A percentile compares a stretch with the other conserved stretches of the same genome.
Conservation (phyloP, 2,888 invertebrate species). For the Catocala sponsa region DNA sequence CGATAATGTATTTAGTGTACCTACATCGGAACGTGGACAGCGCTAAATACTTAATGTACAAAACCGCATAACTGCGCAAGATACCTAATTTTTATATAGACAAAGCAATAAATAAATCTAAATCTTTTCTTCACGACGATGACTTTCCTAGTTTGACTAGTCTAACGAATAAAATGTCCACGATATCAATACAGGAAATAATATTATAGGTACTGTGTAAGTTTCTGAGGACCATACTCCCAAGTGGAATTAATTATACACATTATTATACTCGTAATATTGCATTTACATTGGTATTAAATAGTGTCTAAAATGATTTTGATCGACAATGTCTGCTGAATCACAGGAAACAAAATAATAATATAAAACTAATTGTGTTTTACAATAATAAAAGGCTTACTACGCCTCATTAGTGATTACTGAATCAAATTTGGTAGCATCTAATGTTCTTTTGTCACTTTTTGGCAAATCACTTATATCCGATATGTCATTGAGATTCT, state of each 20-base stretch:
- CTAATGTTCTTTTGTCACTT: slow-evolving; percentile 83
- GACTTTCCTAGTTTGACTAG: slow-evolving; percentile 84
- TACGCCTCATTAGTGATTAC: slow-evolving; percentile 76
- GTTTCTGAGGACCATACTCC: slow-evolving; percentile 28
- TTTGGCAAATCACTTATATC: slow-evolving; percentile 84
- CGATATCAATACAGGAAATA: slow-evolving; percentile 48
- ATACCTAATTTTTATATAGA: slow-evolving; percentile 47
- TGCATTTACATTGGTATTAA: slow-evolving; percentile 61
- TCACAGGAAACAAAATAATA: slow-evolving; percentile 78
- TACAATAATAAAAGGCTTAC: slow-evolving; percentile 50
- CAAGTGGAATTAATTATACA: slow-evolving; percentile 35
- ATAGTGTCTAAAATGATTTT: slow-evolving; percentile 59
- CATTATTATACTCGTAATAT: slow-evolving; percentile 41
- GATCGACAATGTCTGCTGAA: slow-evolving; percentile 64
- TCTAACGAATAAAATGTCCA: slow-evolving; percentile 74
- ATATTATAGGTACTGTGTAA: slow-evolving; percentile 44
- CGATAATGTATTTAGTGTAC: slow-evolving; percentile 29
- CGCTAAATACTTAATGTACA: slow-evolving; percentile 38
- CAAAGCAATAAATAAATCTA: slow-evolving; percentile 80
- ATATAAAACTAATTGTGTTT: slow-evolving; percentile 66
- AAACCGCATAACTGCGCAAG: slow-evolving; percentile 46
- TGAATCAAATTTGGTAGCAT: slow-evolving; percentile 72
- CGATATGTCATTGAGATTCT: slow-evolving; percentile 80
- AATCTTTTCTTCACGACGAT: slow-evolving; percentile 70
- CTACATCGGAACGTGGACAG: slow-evolving; percentile 32